Base-by-base conservation (phyloP, 2,797 vertebrate genomes). In the Coregonus ussuriensis region DNA sequence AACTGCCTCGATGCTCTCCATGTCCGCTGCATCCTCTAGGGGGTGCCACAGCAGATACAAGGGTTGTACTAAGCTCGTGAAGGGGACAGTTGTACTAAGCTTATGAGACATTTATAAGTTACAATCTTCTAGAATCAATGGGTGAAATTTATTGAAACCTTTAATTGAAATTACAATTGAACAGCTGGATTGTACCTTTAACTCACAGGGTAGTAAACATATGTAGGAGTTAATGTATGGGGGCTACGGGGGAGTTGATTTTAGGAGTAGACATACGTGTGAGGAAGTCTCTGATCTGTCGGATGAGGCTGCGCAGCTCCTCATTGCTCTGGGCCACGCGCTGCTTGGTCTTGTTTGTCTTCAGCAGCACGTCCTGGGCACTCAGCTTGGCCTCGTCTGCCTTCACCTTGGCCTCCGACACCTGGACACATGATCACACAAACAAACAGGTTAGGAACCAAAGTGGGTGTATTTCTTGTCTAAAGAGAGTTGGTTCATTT, bases 1-100 rank as follows among this genome's bases (percentile, higher is more conserved):
- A 80, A 99, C 96, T 0, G 96, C 92, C 89, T 99, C 97, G 0
- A 99, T 96, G 92, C 97, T 99, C 78, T 99, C 96, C 82, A 97
- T 86, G 84, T 99, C 97, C 6, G 98, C 97, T 0, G 96, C 95
- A 0, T 99, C 98, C 90, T 99, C 98, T 99, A 88, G 67, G n/a
- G 62, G 75, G 75, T 25, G 33, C 69, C 37, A 66, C 15, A 71
- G 62, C 6, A 47, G 5, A 79, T 35, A 74, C 16, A n/a, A 69
- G 6, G 21, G 29, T 53, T 71, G 16, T 18, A 31, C 59, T 25
- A 63, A 13, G 59, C 21, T 63, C 3, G 25, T 13, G 21, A 62
- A 11, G 6, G 59, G 59, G 59, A 21, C 59, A 62, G n/a, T 21
- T 47, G 41, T 47, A 47, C 41, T 47, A 47, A 47, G 41, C 9